Evolutionary conservation across 2,797 vertebrate species (phyloP).

Genomic region (Gorsachius magnificus): DNA sequence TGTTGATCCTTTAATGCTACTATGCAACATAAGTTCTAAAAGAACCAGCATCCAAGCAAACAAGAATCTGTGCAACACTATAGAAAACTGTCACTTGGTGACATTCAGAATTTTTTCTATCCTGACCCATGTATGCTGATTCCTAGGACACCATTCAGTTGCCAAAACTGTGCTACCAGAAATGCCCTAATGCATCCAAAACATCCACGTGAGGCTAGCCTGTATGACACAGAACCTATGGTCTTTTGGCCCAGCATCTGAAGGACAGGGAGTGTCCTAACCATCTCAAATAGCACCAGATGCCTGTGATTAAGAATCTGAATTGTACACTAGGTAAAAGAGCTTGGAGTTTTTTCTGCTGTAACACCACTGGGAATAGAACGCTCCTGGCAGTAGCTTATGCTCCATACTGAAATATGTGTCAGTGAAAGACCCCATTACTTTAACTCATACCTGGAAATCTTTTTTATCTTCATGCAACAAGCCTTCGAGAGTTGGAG

Average conservation of each 20-base stretch:
- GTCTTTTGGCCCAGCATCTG: not conserved
- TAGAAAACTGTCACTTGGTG: not conserved
- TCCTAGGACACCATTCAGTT: not conserved
- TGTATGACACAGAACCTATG: not conserved
- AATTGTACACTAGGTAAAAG: not conserved
- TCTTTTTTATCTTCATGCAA: constrained; percentile 65
- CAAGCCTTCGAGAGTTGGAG: constrained; percentile 6
- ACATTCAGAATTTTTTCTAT: not conserved
- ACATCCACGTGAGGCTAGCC: not conserved
- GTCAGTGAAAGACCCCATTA: not conserved
- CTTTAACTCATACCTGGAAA: constrained; percentile 70
- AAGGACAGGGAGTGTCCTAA: not conserved
- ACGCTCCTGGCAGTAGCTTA: not conserved
- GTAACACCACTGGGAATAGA: not conserved
- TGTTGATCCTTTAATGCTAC: not conserved
- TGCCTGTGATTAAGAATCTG: not conserved
- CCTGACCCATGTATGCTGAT: not conserved
- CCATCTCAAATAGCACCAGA: not conserved
- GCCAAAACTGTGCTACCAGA: not conserved
- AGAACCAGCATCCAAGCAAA: not conserved
- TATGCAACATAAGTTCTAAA: not conserved
- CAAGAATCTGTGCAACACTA: not conserved
- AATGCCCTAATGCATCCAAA: not conserved
- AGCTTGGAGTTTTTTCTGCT: not conserved
- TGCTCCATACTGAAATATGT: not conserved